Evolutionary conservation across 2,797 vertebrate species (phyloP).

Genomic region (Macrochelys suwanniensis): DNA sequence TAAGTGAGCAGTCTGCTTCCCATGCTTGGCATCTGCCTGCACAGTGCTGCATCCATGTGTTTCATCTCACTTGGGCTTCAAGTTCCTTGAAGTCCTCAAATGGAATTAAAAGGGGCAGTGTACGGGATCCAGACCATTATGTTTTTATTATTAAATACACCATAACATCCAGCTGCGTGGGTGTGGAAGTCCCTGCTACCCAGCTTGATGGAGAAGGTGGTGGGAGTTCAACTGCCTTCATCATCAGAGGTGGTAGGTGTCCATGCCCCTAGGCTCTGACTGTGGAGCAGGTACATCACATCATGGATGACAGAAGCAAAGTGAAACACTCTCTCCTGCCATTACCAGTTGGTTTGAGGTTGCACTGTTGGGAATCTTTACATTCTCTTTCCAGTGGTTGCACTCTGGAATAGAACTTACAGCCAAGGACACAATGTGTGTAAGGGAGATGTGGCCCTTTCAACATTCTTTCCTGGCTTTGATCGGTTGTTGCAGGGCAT

Average conservation of each 20-base stretch:
- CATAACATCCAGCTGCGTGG: background rate
- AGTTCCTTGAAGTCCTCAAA: background rate
- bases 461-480: background rate
- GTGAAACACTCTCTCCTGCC: background rate
- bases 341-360: background rate
- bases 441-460: background rate
- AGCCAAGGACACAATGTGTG: background rate
- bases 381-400: too few species aligned
- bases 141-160: background rate
- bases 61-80: background rate
- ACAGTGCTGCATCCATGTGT: background rate
- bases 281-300: rapidly evolving
- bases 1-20: background rate
- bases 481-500: background rate
- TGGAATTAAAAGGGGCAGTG: background rate
- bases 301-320: background rate
- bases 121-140: background rate
- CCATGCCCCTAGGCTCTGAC: background rate
- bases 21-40: background rate
- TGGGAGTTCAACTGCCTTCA: background rate
- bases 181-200: background rate
- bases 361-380: background rate
- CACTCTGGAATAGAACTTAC: slow-evolving; percentile 13
- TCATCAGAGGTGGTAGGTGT: background rate
- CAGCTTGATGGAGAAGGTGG: too few species aligned